A percentile compares a stretch with the other conserved stretches of the same genome.
These are phyloP conservation scores for Platycheirus rosarum DNA, from an alignment of 2,888 invertebrate genomes.

Conservation along the genomic window DNA sequence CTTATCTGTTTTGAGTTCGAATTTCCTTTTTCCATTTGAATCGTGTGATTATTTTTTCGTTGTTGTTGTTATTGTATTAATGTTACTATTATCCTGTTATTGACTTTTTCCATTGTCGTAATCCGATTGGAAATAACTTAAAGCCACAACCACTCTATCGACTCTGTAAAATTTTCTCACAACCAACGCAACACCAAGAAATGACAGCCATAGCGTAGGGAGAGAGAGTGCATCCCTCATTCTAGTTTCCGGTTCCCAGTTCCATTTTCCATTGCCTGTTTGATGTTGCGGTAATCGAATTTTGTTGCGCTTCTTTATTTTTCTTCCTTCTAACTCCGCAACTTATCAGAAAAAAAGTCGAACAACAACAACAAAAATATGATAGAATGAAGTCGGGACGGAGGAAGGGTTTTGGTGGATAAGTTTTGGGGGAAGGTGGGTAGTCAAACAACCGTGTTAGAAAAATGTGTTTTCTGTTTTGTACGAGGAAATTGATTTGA, in stretches of 20 bases:
- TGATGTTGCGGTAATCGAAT: constrained; percentile 58
- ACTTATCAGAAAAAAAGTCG: constrained; percentile 44
- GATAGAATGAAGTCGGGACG: background rate
- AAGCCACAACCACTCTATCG: constrained; percentile 27
- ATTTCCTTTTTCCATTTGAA: constrained; percentile 40
- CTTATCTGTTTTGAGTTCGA: constrained; percentile 62
- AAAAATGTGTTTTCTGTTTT: constrained; percentile 62
- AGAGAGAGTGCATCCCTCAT: constrained; percentile 40
- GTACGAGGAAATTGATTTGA: constrained; percentile 60
- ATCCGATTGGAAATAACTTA: constrained; percentile 72
- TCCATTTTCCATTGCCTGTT: constrained; percentile 11
- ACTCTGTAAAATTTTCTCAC: constrained; percentile 50
- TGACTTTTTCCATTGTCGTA: constrained; percentile 72
- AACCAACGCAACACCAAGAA: constrained; percentile 34
- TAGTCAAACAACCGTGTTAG: background rate
- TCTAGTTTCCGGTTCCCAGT: too few species aligned
- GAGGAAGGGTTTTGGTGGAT: background rate
- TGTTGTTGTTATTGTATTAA: constrained; percentile 58
- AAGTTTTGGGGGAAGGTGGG: background rate
- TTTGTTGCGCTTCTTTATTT: constrained; percentile 10
- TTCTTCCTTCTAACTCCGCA: constrained; percentile 44
- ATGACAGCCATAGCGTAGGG: constrained; percentile 10
- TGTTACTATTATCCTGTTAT: constrained; percentile 72
- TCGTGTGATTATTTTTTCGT: background rate
- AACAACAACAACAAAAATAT: constrained; percentile 37